Conservation (phyloP, 2,888 invertebrate species). For the Melipona bicolor region DNA sequence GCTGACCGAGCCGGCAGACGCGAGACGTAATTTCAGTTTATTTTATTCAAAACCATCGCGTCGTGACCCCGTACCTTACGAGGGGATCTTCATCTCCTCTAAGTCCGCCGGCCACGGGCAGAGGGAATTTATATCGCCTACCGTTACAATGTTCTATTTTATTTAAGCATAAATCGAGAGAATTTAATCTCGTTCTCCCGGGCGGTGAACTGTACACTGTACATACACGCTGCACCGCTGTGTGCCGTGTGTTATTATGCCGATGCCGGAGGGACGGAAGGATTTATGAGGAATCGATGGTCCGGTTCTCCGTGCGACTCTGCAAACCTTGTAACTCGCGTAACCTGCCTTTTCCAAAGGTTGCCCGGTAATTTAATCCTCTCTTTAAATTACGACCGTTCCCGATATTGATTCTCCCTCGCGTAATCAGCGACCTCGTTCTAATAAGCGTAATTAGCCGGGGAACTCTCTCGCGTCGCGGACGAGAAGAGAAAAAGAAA, state of each 20-base stretch:
- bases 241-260: constrained; percentile 17
- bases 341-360: constrained; percentile 31
- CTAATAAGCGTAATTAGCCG: constrained; percentile 23
- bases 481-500: neutral
- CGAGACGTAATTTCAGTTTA: neutral
- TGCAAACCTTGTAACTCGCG: constrained; percentile 22
- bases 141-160: neutral
- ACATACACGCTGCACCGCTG: neutral
- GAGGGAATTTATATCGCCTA: neutral
- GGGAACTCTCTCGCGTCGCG: neutral
- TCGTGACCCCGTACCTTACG: neutral
- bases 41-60: neutral
- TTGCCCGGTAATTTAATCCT: constrained; percentile 45
- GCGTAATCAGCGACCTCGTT: constrained; percentile 22
- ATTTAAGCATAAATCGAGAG: constrained; percentile 7
- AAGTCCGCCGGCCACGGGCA: neutral
- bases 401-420: constrained; percentile 38
- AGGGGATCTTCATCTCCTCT: neutral
- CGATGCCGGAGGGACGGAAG: constrained; percentile 16
- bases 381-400: constrained; percentile 47
- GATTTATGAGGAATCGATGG: constrained; percentile 28
- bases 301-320: constrained; percentile 29
- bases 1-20: neutral
- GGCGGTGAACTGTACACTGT: neutral
- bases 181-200: neutral